Conservation (phyloP, 2,888 invertebrate genomes). For the Villa cingulata region DNA sequence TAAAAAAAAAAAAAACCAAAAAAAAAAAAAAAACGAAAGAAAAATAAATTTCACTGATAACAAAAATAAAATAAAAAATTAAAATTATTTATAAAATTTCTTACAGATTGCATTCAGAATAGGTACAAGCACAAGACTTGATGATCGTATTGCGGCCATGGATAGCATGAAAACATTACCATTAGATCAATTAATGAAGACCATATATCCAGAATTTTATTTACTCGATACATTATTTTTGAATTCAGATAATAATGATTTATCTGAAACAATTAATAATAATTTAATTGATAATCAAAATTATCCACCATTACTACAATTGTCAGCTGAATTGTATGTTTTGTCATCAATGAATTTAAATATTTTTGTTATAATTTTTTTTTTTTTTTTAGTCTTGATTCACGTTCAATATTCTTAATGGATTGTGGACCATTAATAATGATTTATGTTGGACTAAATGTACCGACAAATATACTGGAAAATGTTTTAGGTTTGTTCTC, state of each 20-base stretch:
- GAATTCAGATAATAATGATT: constrained; percentile 25
- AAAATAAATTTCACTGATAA: not conserved
- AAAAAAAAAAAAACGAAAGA: not conserved
- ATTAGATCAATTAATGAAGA: constrained; percentile 61
- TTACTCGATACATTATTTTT: constrained; percentile 59
- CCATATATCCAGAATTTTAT: constrained; percentile 85
- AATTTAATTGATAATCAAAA: constrained; percentile 14
- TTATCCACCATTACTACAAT: constrained; percentile 65
- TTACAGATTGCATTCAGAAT: constrained; percentile 74
- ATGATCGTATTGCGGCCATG: constrained; percentile 89
- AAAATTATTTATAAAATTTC: not conserved
- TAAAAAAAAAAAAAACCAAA: too few relatives aligned
- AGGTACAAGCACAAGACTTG: constrained; percentile 75
- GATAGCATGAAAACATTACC: constrained; percentile 85
- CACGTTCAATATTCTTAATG: constrained; percentile 82
- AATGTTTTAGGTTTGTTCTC: constrained; percentile 45
- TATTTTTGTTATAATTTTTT: not conserved
- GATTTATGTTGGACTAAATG: constrained; percentile 70
- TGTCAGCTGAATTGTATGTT: constrained; percentile 61
- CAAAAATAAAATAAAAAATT: not conserved
- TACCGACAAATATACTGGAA: constrained; percentile 58
- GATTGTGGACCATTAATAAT: constrained; percentile 75
- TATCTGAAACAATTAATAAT: not conserved
- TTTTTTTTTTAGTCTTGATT: constrained; percentile 44
- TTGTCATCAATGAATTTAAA: not conserved